These are phyloP conservation scores for Lycaon pictus DNA, from an alignment of 2,113 vertebrate genomes.

Conservation along the genomic window DNA sequence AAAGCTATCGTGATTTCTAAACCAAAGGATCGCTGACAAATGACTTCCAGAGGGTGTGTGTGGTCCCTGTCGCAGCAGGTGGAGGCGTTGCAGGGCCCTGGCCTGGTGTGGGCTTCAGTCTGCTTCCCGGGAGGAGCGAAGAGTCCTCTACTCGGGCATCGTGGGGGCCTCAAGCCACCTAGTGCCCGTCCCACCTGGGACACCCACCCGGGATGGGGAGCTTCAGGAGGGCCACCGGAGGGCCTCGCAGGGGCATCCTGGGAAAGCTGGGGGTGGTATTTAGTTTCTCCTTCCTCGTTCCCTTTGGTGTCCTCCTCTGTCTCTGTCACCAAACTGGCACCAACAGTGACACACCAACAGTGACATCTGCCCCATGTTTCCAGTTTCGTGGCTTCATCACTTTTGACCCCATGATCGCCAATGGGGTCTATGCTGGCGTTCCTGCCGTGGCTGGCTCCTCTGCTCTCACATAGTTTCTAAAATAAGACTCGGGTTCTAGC, in stretches of 20 bases:
- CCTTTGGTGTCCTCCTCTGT: neutral
- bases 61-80: neutral
- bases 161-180: fast-evolving
- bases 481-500: neutral
- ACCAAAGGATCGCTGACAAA: neutral
- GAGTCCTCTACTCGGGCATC: too few relatives aligned
- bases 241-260: neutral
- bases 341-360: too few relatives aligned
- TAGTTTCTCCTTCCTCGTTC: neutral
- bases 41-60: neutral
- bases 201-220: too few relatives aligned
- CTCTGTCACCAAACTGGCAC: neutral
- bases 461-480: neutral
- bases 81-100: neutral
- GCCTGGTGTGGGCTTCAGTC: fast-evolving
- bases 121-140: neutral
- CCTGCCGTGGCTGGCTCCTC: neutral
- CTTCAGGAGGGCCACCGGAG: fast-evolving
- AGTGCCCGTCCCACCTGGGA: fast-evolving
- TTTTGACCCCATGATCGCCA: neutral
- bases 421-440: neutral
- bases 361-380: neutral
- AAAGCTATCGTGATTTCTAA: neutral
- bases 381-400: neutral
- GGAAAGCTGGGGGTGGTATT: neutral